These are phyloP conservation scores for Merodon equestris DNA, from an alignment of 2,888 invertebrate species.

Conservation along the genomic window DNA sequence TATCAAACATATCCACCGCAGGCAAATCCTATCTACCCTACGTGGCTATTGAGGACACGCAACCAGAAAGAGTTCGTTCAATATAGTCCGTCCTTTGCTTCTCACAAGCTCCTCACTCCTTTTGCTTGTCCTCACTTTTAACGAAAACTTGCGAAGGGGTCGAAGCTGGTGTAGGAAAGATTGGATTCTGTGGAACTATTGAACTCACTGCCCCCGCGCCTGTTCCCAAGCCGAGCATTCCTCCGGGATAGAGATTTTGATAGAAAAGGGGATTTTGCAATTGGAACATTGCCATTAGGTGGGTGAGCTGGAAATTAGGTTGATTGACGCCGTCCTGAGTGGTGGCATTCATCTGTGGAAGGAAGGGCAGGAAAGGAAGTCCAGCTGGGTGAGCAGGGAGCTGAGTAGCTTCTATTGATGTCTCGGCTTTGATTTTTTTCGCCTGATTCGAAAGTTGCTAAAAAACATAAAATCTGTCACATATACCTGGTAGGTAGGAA, in stretches of 20 bases:
- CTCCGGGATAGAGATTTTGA: slow-evolving; percentile 76
- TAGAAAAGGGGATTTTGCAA: slow-evolving; percentile 77
- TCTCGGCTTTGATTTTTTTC: slow-evolving; percentile 44
- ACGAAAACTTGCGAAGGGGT: slow-evolving; percentile 36
- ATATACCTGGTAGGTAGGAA: neutral
- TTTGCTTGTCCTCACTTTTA: slow-evolving; percentile 51
- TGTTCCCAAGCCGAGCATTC: slow-evolving; percentile 69
- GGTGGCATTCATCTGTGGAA: slow-evolving; percentile 71
- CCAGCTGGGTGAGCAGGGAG: slow-evolving; percentile 7
- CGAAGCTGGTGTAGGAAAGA: slow-evolving; percentile 65
- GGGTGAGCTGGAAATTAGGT: slow-evolving; percentile 75
- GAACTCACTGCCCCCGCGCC: slow-evolving; percentile 3
- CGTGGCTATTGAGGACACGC: no score
- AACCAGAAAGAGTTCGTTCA: neutral
- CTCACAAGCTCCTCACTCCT: slow-evolving; percentile 18
- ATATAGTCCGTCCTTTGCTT: neutral
- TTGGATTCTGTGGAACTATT: slow-evolving; percentile 54
- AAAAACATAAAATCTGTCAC: neutral
- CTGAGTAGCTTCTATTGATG: slow-evolving; percentile 15
- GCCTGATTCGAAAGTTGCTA: slow-evolving; percentile 40
- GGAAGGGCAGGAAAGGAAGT: slow-evolving; percentile 70
- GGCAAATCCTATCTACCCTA: neutral
- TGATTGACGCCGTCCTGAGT: slow-evolving; percentile 71
- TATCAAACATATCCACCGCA: neutral
- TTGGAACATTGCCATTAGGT: slow-evolving; percentile 77